phyloP scores from a whole-genome alignment of 2,113 vertebrate genomes.

The Zootoca vivipara region DNA sequence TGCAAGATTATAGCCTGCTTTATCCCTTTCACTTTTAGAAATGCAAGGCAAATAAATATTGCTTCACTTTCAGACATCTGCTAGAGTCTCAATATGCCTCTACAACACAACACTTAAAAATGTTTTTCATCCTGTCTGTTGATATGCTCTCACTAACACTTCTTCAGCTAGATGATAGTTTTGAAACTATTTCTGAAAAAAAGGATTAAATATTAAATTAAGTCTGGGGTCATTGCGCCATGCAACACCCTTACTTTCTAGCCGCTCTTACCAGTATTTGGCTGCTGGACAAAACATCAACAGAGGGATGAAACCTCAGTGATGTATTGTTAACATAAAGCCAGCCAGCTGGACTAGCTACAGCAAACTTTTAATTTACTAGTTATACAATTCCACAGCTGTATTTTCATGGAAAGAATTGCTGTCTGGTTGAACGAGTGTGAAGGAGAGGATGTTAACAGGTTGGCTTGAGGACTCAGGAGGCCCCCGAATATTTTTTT shows the following conservation, averaged over 20 bases:
- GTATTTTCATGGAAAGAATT: conserved; percentile 71
- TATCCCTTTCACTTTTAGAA: not conserved
- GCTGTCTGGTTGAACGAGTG: conserved; percentile 65
- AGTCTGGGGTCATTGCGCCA: not conserved
- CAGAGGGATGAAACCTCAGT: conserved; percentile 45
- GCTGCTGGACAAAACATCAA: conserved; percentile 49
- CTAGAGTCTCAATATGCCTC: not conserved
- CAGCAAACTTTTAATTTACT: conserved; percentile 70
- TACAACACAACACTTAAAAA: fast-evolving
- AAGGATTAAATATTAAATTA: not conserved
- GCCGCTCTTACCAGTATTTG: not conserved
- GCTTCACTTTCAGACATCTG: not conserved
- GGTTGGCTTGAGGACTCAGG: conserved; percentile 52
- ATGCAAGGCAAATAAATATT: conserved; percentile 17
- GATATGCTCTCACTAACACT: fast-evolving
- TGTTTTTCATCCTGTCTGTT: not conserved
- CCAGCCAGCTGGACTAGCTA: conserved; percentile 65
- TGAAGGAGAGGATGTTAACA: conserved; percentile 76
- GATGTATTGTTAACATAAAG: conserved; percentile 55
- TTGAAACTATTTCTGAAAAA: conserved; percentile 30
- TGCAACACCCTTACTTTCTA: fast-evolving
- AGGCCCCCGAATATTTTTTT: conserved; percentile 15
- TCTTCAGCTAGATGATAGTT: not conserved
- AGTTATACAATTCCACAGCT: conserved; percentile 72
- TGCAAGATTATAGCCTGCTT: fast-evolving